A percentile compares a stretch with the other conserved stretches of the same genome.
phyloP scores from a whole-genome alignment of 2,797 vertebrate species.

The Selene dorsalis region DNA sequence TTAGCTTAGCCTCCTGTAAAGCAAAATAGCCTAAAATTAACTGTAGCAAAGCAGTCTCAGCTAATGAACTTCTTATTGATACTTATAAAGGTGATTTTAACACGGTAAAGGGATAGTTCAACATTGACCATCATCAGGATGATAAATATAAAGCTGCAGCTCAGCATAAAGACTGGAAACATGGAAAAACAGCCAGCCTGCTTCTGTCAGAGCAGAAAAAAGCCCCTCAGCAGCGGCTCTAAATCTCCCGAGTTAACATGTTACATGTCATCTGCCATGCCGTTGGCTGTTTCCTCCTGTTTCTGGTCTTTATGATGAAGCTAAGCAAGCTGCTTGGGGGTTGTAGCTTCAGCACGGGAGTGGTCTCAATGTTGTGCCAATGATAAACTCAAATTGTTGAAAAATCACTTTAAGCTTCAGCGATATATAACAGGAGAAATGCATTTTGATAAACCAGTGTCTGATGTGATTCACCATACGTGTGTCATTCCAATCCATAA shows the following conservation, averaged over 20 bases:
- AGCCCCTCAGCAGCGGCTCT: neutral
- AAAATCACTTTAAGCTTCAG: neutral
- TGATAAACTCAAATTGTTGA: neutral
- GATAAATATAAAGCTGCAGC: neutral
- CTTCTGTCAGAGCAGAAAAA: neutral
- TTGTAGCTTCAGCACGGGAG: neutral
- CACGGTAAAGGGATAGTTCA: neutral
- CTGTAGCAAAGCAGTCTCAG: slow-evolving; percentile 2
- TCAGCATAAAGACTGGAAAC: neutral
- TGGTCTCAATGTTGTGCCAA: no score
- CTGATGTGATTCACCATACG: neutral
- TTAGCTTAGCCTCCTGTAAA: slow-evolving; percentile 29
- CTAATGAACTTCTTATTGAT: slow-evolving; percentile 8
- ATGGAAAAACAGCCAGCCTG: no score
- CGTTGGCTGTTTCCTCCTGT: neutral
- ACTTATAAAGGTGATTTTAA: neutral
- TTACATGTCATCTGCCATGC: neutral
- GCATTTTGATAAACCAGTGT: slow-evolving; percentile 20
- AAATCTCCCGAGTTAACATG: neutral
- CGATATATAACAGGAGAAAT: neutral
- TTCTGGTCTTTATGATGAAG: neutral
- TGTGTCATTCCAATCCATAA: slow-evolving; percentile 66
- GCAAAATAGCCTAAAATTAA: slow-evolving; percentile 2
- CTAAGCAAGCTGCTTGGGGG: neutral
- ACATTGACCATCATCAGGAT: neutral